Evolutionary conservation across 1,140 invertebrate genomes (phyloP).

Genomic region (Pristionchus pacificus): DNA sequence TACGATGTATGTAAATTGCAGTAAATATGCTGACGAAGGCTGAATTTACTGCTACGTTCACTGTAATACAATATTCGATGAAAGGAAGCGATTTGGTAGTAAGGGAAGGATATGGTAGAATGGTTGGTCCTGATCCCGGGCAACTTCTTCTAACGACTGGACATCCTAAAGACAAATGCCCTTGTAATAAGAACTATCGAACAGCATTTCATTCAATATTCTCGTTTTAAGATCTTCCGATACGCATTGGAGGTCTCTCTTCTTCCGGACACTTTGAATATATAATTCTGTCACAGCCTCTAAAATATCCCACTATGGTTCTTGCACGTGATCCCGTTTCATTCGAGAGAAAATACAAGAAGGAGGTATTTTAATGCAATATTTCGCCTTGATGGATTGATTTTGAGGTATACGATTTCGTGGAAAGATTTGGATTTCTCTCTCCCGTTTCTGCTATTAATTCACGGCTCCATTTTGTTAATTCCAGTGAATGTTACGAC

Average conservation of each 20-base stretch:
- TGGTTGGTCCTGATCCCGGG: conserved; percentile 46
- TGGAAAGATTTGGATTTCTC: conserved; percentile 42
- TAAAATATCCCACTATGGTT: conserved; percentile 50
- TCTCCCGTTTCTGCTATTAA: conserved; percentile 25
- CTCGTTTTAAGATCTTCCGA: conserved; percentile 43
- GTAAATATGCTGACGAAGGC: conserved; percentile 35
- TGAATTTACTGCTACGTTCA: conserved; percentile 43
- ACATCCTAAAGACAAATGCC: conserved; percentile 43
- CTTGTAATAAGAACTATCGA: conserved; percentile 38
- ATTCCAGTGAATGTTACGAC: conserved; percentile 29
- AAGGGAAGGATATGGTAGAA: conserved; percentile 39
- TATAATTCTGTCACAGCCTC: conserved; percentile 44
- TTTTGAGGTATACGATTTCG: conserved; percentile 43
- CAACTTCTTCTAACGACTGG: conserved; percentile 47
- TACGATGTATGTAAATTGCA: too few species aligned
- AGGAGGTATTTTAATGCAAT: neutral
- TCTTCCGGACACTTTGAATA: conserved; percentile 43
- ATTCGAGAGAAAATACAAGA: conserved; percentile 39
- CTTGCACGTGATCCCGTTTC: conserved; percentile 39
- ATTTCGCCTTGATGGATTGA: neutral
- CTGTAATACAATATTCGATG: conserved; percentile 40
- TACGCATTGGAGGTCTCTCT: conserved; percentile 41
- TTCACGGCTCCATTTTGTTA: conserved; percentile 38
- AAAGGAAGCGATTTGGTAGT: conserved; percentile 22
- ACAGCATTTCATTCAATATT: neutral